Conservation (phyloP, 2,797 vertebrate species). For the Parauchenoglanis punctatus region DNA sequence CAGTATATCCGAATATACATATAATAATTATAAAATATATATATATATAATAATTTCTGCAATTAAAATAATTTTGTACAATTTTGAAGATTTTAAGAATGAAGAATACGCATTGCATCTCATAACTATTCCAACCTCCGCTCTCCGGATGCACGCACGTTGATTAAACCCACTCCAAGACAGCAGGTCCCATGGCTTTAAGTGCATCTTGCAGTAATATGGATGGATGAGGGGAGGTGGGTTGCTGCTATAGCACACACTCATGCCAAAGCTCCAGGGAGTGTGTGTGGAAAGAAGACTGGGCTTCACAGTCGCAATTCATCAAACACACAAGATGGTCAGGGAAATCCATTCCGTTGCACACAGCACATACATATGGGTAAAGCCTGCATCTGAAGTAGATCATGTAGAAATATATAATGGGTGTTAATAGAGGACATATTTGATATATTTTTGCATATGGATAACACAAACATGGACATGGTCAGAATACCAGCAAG, state of each 20-base stretch:
- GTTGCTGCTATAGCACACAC: not conserved
- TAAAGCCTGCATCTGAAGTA: conserved; percentile 19
- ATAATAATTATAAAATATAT: too few relatives aligned
- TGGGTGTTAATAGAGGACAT: not conserved
- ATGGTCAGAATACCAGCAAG: not conserved
- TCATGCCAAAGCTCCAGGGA: not conserved
- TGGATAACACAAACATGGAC: not conserved
- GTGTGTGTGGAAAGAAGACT: not conserved
- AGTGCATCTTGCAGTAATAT: conserved; percentile 24
- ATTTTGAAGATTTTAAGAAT: not conserved
- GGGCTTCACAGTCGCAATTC: conserved; percentile 19
- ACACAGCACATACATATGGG: conserved; percentile 1
- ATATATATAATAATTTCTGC: not conserved
- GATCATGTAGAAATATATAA: not conserved
- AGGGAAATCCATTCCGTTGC: conserved; percentile 22
- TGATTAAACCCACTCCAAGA: conserved; percentile 5
- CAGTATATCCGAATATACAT: not conserved
- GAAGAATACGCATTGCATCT: not conserved
- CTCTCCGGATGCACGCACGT: not conserved
- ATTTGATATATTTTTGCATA: conserved; percentile 4
- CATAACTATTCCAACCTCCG: not conserved
- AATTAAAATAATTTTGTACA: not conserved
- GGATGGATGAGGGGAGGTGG: conserved; percentile 25
- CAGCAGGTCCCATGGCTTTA: conserved; percentile 14
- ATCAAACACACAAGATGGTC: conserved; percentile 23